Evolutionary conservation across 2,888 invertebrate genomes (phyloP), one percentile per base, ranked within the genome.

Genomic region (Carcina quercana): DNA sequence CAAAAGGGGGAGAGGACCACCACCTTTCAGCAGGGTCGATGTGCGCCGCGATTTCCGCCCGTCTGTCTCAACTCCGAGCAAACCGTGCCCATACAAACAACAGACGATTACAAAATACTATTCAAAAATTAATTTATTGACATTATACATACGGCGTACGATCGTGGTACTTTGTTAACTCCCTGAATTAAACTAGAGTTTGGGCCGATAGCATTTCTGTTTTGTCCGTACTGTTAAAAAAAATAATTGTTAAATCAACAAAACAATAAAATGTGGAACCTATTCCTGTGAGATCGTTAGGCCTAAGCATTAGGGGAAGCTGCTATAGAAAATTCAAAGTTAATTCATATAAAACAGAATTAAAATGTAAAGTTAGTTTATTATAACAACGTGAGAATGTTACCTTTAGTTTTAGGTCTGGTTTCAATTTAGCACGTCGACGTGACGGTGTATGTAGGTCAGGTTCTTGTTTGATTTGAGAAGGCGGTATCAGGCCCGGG

Each of bases 361-460:
- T 31, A 31, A 21, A 25, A 25, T 31, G 19, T 11, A 5, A 24
- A 8, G 10, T 20, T 14, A 25, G 25, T 11, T 25, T 30, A 30
- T 13, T 25, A 17, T 24, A 12, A 10, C 5, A n/a, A 15, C n/a
- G 5, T 5, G n/a, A 10, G 15, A 31, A 8, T n/a, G 15, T 47
- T 61, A 83, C 84, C 74, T 85, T 85, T 38, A 98, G 85, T 83
- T 96, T 96, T 30, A 95, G 83, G 71, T 96, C 95, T 5, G 94
- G 93, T 60, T 95, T 95, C 30, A 95, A 79, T 74, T 96, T 95
- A 41, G 93, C 91, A 50, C 94, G 93, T 50, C 94, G 89, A 34
- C 93, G 87, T 1, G 31, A 31, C 0, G 92, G 89, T 15, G 90
- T 87, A 15, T 65, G 69, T 1, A 85, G 61, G 33, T 86, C 88